These are phyloP conservation scores for Athetis lepigone DNA, from an alignment of 2,888 invertebrate species.

Conservation along the genomic window DNA sequence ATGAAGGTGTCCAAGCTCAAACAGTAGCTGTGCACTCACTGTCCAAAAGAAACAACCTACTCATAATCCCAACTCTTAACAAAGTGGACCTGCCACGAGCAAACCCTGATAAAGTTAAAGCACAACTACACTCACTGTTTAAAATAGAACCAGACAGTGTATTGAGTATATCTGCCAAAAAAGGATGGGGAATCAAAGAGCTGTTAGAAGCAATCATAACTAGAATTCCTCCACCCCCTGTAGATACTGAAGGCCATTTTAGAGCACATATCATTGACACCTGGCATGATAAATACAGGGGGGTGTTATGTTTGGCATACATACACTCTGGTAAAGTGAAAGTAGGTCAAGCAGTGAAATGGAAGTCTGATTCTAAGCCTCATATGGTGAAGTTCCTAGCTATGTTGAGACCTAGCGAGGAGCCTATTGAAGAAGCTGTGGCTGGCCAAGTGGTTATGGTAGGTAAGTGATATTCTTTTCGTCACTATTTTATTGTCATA, in stretches of 20 bases:
- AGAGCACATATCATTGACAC: constrained; percentile 97
- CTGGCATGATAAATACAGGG: constrained; percentile 97
- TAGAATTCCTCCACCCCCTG: constrained; percentile 94
- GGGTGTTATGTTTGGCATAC: constrained; percentile 94
- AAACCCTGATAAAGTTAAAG: constrained; percentile 94
- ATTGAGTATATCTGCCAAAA: constrained; percentile 97
- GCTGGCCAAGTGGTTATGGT: constrained; percentile 99
- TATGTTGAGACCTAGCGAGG: constrained; percentile 94
- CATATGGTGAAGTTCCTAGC: constrained; percentile 95
- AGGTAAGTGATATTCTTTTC: constrained; percentile 78
- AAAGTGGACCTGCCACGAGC: constrained; percentile 99
- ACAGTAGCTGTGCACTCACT: constrained; percentile 99
- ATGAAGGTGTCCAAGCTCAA: constrained; percentile 98
- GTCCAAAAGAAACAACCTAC: constrained; percentile 95
- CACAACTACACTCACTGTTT: constrained; percentile 95
- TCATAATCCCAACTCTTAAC: constrained; percentile 97
- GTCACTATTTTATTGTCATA: not conserved
- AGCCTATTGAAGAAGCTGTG: constrained; percentile 91
- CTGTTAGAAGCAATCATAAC: constrained; percentile 95
- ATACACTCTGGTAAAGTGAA: constrained; percentile 94
- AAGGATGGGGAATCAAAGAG: constrained; percentile 95
- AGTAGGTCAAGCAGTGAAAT: constrained; percentile 94
- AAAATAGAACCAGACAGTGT: constrained; percentile 94
- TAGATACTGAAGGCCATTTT: constrained; percentile 91
- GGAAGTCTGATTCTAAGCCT: constrained; percentile 92